Percentiles rank a stretch among this genome's conserved stretches.
Evolutionary conservation across 2,888 invertebrate genomes (phyloP).

Genomic region (Melanostoma scalare): DNA sequence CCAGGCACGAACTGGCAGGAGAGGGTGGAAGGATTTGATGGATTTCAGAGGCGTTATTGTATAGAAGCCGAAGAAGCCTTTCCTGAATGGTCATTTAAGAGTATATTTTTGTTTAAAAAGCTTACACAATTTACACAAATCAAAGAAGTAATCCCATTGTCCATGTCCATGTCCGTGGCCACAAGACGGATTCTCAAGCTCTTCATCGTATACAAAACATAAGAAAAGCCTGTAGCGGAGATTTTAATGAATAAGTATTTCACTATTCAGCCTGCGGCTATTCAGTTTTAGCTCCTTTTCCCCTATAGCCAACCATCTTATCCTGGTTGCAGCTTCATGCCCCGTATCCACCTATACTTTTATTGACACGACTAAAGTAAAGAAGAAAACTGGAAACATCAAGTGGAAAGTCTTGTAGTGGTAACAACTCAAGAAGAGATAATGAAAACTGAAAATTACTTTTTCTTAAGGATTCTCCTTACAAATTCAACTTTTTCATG

Average conservation of each 20-base stretch:
- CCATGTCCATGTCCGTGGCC: too few relatives aligned
- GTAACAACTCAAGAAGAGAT: slow-evolving; percentile 42
- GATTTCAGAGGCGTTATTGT: not conserved
- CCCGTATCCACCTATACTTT: slow-evolving; percentile 32
- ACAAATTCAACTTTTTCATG: not conserved
- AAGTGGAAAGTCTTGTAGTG: slow-evolving; percentile 37
- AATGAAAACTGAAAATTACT: slow-evolving; percentile 72
- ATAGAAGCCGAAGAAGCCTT: not conserved
- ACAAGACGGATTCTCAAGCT: too few relatives aligned
- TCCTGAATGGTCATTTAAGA: too few relatives aligned
- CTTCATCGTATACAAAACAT: too few relatives aligned
- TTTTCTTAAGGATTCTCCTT: slow-evolving; percentile 47
- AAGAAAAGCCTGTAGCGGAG: not conserved
- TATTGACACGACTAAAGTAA: slow-evolving; percentile 63
- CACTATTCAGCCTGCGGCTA: slow-evolving; percentile 43
- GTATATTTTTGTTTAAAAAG: too few relatives aligned
- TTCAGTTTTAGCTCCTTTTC: not conserved
- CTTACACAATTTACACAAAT: too few relatives aligned
- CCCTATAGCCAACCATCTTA: not conserved
- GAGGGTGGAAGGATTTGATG: slow-evolving; percentile 31
- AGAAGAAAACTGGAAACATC: slow-evolving; percentile 32
- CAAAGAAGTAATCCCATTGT: too few relatives aligned
- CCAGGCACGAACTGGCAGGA: slow-evolving; percentile 3
- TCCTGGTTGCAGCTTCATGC: not conserved
- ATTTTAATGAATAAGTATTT: not conserved